phyloP scores from a whole-genome alignment of 2,113 vertebrate species.

The Leucoraja erinaceus region DNA sequence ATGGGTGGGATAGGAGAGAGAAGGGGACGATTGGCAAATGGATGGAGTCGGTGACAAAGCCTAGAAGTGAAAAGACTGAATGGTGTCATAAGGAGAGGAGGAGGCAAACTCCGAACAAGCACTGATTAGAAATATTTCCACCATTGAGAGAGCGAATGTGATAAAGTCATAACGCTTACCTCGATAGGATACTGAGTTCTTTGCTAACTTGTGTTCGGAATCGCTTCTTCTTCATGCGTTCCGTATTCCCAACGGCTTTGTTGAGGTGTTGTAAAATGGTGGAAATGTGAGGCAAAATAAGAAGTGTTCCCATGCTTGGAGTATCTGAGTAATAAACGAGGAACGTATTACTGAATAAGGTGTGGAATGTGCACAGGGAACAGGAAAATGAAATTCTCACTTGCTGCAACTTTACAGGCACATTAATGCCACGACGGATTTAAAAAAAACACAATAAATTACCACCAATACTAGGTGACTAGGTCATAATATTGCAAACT shows the following conservation, averaged over 20 bases:
- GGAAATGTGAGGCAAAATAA: slow-evolving; percentile 80
- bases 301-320: slow-evolving; percentile 63
- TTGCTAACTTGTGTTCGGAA: slow-evolving; percentile 77
- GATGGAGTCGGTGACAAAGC: too few species aligned
- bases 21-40: too few species aligned
- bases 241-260: slow-evolving; percentile 65
- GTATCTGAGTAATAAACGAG: slow-evolving; percentile 55
- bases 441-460: too few species aligned
- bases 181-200: slow-evolving; percentile 92
- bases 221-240: slow-evolving; percentile 80
- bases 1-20: too few species aligned
- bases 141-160: not conserved
- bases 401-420: too few species aligned
- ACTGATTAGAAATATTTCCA: not conserved
- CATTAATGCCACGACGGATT: too few species aligned
- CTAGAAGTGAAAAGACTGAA: too few species aligned
- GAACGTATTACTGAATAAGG: not conserved
- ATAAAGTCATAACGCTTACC: slow-evolving; percentile 53
- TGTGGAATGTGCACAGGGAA: not conserved
- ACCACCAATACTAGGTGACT: too few species aligned
- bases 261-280: slow-evolving; percentile 80
- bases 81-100: too few species aligned
- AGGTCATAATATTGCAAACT: too few species aligned
- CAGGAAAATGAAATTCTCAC: too few species aligned
- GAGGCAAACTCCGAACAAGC: too few species aligned